Evolutionary conservation across 2,888 invertebrate genomes (phyloP), one percentile per base, ranked within the genome.

Genomic region (Punctoribates punctum): DNA sequence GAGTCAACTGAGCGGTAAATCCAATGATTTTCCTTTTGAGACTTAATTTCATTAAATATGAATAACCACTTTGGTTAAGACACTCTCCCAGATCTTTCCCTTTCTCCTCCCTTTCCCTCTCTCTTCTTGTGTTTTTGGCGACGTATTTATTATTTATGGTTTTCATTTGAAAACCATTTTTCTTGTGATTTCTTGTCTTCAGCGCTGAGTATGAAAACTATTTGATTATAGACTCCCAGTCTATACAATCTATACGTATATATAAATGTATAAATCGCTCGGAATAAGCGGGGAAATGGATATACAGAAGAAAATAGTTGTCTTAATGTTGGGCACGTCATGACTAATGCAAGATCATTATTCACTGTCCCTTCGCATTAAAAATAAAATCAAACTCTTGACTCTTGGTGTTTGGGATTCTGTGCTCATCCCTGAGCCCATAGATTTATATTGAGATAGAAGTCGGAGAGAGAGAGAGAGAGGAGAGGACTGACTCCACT

Each of bases 301-400:
- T 4, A 20, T 20, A 20, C 51, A 51, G 15, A 4, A 11, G 20
- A 60, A 25, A 17, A 27, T 29, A 25, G 29, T 20, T 15, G 27
- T 60, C 60, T 60, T 60, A 60, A 60, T 60, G 60, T 60, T 60
- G 60, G 60, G 60, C 29, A 27, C 29, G 60, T 60, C 60, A 60
- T 60, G 60, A 60, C 60, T 60, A 60, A 60, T 60, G 60, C 25
- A 60, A 60, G 27, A 27, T 60, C 60, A 60, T 60, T 60, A 60
- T 60, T 60, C 27, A 60, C 60, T 60, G 60, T 51, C 51, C n/a
- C 27, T 11, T 60, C 4, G 15, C 60, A 60, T 60, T 60, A 60
- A 25, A 60, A 60, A 60, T 60, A 6, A 60, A 27, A 60, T 60
- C 29, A 15, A 29, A 60, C 15, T 60, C 17, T 60, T 42, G 11